Conservation (phyloP, 30 jellyfish, hydroid and myxozoan genomes). For the Turritopsis dohrnii region DNA sequence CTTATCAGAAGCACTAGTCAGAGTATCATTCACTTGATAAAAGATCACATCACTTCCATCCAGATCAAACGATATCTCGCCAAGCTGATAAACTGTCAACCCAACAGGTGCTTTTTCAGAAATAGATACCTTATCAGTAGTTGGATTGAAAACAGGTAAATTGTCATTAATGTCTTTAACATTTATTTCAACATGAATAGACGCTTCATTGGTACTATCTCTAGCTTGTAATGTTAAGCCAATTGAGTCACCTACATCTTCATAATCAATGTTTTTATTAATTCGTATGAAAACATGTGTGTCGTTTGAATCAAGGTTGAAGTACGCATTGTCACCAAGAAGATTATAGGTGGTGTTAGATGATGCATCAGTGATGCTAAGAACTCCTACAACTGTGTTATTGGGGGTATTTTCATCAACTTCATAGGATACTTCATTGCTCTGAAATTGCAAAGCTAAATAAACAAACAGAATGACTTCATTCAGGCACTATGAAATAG, state of each 20-base stretch:
- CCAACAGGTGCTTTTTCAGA: neutral
- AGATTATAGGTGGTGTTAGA: neutral
- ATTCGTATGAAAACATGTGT: neutral
- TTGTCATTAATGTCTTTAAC: neutral
- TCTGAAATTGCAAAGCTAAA: slow-evolving; percentile 11
- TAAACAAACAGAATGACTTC: too few species aligned
- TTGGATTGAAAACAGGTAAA: neutral
- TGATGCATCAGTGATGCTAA: neutral
- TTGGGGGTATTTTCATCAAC: neutral
- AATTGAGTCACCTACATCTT: neutral
- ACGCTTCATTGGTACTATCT: neutral
- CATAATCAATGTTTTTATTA: slow-evolving; percentile 6
- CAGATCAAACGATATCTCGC: neutral
- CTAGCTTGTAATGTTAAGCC: neutral
- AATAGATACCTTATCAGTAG: neutral
- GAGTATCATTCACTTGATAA: neutral
- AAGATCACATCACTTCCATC: neutral
- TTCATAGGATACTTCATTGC: neutral
- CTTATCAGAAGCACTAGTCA: neutral
- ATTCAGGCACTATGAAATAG: too few species aligned
- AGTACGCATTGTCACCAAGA: neutral
- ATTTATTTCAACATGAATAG: neutral
- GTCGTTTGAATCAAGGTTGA: neutral
- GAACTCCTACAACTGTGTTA: neutral
- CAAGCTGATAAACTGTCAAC: neutral